Conservation (phyloP, 2,113 vertebrate species). For the Riparia riparia region DNA sequence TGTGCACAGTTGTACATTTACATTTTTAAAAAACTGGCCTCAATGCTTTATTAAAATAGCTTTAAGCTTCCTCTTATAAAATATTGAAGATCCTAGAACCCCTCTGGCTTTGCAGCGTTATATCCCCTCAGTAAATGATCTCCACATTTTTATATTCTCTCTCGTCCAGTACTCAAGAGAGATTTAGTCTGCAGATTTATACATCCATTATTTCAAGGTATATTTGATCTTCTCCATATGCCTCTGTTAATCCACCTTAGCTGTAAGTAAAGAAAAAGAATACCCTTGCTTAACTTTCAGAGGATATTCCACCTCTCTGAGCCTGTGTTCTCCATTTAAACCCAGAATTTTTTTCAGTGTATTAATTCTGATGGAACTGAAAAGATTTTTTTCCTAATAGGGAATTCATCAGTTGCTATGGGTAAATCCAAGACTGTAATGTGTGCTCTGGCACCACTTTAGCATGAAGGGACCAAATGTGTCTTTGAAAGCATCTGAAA, state of each 20-base stretch:
- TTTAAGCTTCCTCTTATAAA: slow-evolving; percentile 56
- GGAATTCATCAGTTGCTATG: slow-evolving; percentile 14
- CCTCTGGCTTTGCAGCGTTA: slow-evolving; percentile 36
- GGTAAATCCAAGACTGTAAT: slow-evolving; percentile 27
- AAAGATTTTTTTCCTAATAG: slow-evolving; percentile 32
- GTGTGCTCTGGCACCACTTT: slow-evolving; percentile 29
- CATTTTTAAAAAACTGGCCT: slow-evolving; percentile 61
- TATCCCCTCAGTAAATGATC: slow-evolving; percentile 35
- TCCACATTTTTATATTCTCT: slow-evolving; percentile 41
- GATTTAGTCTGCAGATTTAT: slow-evolving; percentile 66
- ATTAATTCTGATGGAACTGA: slow-evolving; percentile 2
- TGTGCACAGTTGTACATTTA: slow-evolving; percentile 66
- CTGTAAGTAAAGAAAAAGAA: slow-evolving; percentile 46
- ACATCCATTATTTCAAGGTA: slow-evolving; percentile 64
- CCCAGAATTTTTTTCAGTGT: background rate
- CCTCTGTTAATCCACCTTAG: slow-evolving; percentile 62
- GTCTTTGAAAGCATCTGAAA: slow-evolving; percentile 27
- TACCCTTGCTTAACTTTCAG: slow-evolving; percentile 49
- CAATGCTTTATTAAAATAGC: slow-evolving; percentile 57
- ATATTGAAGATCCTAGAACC: slow-evolving; percentile 54
- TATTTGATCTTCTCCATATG: slow-evolving; percentile 70
- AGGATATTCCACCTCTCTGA: slow-evolving; percentile 18
- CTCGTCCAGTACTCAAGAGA: slow-evolving; percentile 35
- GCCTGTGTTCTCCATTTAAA: slow-evolving; percentile 36
- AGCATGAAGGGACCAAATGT: background rate